phyloP scores from a whole-genome alignment of 92 coral and sea anemone species.

The Virgularia gustaviana region DNA sequence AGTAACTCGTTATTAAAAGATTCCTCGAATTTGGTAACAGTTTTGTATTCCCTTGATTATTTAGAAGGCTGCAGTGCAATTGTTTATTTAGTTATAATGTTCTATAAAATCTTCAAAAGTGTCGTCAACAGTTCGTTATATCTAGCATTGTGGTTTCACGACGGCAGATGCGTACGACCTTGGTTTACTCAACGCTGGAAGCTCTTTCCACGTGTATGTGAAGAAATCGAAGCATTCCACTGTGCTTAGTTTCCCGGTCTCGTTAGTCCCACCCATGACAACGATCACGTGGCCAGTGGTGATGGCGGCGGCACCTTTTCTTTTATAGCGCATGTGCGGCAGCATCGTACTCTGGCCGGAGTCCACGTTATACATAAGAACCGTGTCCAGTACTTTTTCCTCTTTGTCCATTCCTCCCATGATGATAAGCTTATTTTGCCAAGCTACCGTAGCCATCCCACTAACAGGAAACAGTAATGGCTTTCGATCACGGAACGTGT shows the following conservation, averaged over 20 bases:
- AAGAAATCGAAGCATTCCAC: slow-evolving; percentile 68
- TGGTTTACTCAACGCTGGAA: background rate
- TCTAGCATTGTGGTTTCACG: slow-evolving; percentile 14
- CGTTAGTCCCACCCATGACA: slow-evolving; percentile 80
- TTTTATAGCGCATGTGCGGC: slow-evolving; percentile 70
- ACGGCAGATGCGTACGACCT: slow-evolving; percentile 16
- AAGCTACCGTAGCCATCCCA: background rate
- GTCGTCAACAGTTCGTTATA: no score
- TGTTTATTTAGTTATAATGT: no score
- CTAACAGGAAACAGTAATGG: slow-evolving; percentile 1
- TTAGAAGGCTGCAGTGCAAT: no score
- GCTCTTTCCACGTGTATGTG: slow-evolving; percentile 9
- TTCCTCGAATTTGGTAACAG: no score
- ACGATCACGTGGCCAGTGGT: slow-evolving; percentile 56
- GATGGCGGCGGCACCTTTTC: slow-evolving; percentile 77
- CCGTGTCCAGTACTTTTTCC: background rate
- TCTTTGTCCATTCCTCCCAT: slow-evolving; percentile 15
- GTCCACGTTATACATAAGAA: slow-evolving; percentile 47
- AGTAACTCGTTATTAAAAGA: no score
- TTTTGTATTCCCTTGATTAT: no score
- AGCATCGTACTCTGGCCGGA: slow-evolving; percentile 73
- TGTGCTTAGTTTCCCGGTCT: slow-evolving; percentile 57
- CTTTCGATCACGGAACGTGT: background rate
- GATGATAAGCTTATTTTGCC: background rate
- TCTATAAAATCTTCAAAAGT: no score